Evolutionary conservation across 2,797 vertebrate species (phyloP), one percentile per base, ranked within the genome.

Genomic region (Perodicticus potto): DNA sequence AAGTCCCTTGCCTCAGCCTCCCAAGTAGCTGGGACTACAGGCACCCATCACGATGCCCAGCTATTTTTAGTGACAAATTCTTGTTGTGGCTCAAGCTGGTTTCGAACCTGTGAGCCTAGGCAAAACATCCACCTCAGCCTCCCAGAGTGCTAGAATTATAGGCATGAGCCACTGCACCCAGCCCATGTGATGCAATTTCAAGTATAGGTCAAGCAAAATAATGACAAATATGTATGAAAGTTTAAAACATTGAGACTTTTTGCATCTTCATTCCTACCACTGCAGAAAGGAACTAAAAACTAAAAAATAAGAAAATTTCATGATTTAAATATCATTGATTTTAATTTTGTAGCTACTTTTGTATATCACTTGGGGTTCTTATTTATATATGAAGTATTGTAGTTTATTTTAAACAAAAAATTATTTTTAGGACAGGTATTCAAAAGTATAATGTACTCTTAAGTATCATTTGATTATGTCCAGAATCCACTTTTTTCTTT

Each of bases 341-440:
- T 95, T 82, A 77, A 10, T 67, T 91, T 83, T 84, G 45, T 94
- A 20, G 2, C n/a, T 69, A 45, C 69, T 40, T 73, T 57, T 73
- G 5, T 32, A 86, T 3, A 40, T 89, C 45, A 20, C 4, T 89
- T 16, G 86, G 16, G 9, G 10, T 93, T 85, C 27, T 85, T 91
- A 65, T 34, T 63, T 84, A 57, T 76, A 43, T 78, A 55, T 17
- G 1, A 76, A 72, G 12, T 59, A 32, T 76, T 85, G 25, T 49
- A 89, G 70, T 87, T 73, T 57, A 89, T 85, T 78, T 93, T 83
- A 86, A 80, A 65, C 0, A 57, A 73, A 23, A 88, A 93, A 76
- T 27, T 63, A 34, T 63, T 90, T 92, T 95, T 84, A 86, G 95
- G 43, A 84, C 70, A 17, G 5, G 10, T 86, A 37, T 87, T 90